A percentile compares a stretch with the other conserved stretches of the same genome.
Conservation (phyloP, 2,113 vertebrate species). For the Rhynchomys soricoides region DNA sequence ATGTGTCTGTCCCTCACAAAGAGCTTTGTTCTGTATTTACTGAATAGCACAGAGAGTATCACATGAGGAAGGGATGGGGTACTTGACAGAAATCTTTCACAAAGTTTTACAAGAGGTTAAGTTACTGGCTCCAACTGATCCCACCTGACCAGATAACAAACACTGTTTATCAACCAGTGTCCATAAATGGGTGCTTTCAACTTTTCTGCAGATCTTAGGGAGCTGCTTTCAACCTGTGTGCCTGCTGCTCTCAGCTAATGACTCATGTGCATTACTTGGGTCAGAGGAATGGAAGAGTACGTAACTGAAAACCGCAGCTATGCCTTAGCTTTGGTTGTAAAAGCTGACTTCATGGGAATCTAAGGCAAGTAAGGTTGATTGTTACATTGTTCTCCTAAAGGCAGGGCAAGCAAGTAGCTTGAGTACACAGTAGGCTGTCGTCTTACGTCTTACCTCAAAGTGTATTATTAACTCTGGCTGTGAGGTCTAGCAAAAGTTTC, state of each 20-base stretch:
- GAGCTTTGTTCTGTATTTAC: neutral
- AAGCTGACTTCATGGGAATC: neutral
- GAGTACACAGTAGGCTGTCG: neutral
- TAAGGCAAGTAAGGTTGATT: neutral
- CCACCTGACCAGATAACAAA: neutral
- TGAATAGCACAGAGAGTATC: neutral
- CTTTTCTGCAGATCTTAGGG: neutral
- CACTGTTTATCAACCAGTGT: neutral
- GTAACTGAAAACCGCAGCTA: neutral
- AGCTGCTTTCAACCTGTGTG: neutral
- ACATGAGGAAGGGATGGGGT: neutral
- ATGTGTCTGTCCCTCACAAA: neutral
- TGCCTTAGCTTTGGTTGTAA: neutral
- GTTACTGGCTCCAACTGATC: neutral
- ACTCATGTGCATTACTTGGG: too few relatives aligned
- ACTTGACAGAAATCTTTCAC: neutral
- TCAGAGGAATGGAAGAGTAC: neutral
- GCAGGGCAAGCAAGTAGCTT: neutral
- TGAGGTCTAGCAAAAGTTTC: neutral
- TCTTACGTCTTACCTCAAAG: neutral
- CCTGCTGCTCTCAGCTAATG: neutral
- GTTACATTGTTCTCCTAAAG: neutral
- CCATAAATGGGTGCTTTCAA: neutral
- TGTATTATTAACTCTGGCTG: neutral
- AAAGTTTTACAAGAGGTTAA: neutral